These are phyloP conservation scores for Amorpha juglandis DNA, from an alignment of 2,888 invertebrate species.

Conservation along the genomic window DNA sequence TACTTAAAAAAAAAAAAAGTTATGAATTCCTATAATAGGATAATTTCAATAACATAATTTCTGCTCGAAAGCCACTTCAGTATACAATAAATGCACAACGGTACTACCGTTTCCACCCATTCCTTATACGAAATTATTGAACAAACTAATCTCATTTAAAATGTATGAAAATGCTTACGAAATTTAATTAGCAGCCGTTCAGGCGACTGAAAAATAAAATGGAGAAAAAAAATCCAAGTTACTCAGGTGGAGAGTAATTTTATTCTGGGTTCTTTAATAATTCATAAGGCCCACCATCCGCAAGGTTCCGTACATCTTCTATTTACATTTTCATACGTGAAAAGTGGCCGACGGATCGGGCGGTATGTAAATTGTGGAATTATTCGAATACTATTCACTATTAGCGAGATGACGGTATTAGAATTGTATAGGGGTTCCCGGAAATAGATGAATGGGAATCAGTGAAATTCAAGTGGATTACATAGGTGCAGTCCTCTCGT, in stretches of 20 bases:
- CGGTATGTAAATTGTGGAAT: slow-evolving; percentile 49
- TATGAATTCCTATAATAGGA: too few species aligned
- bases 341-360: slow-evolving; percentile 43
- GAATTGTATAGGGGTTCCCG: neutral
- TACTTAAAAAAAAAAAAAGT: too few species aligned
- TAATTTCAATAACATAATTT: neutral
- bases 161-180: slow-evolving; percentile 15
- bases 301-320: slow-evolving; percentile 51
- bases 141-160: slow-evolving; percentile 11
- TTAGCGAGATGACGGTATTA: slow-evolving; percentile 11
- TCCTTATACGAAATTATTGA: neutral
- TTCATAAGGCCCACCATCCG: slow-evolving; percentile 58
- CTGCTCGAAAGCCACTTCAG: too few species aligned
- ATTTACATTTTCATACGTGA: slow-evolving; percentile 60
- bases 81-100: neutral
- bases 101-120: neutral
- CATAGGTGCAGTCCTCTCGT: too few species aligned
- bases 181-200: slow-evolving; percentile 29
- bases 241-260: slow-evolving; percentile 51
- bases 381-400: slow-evolving; percentile 35
- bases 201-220: slow-evolving; percentile 39
- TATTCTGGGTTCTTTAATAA: slow-evolving; percentile 55
- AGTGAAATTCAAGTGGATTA: neutral
- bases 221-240: slow-evolving; percentile 39
- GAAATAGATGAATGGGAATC: neutral